Conservation (phyloP, 2,888 invertebrate species). For the Eristalinus aeneus region DNA sequence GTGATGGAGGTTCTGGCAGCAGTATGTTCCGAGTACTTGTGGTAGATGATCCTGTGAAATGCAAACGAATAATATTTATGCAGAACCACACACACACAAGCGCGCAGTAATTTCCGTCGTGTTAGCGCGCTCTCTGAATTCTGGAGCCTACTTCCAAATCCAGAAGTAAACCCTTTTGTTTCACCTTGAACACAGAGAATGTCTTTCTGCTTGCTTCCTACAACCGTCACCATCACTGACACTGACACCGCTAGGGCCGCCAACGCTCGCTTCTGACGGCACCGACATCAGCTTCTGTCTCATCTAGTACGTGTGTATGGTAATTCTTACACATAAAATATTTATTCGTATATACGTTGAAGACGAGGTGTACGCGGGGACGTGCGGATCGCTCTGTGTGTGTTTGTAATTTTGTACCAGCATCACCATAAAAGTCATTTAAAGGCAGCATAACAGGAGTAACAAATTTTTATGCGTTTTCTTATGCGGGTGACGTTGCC, state of each 20-base stretch:
- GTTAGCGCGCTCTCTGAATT: conserved; percentile 2
- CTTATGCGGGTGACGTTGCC: conserved; percentile 42
- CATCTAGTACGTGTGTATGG: conserved; percentile 56
- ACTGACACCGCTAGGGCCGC: neutral
- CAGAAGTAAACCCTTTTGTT: conserved; percentile 50
- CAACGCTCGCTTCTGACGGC: neutral
- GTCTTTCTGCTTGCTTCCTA: conserved; percentile 17
- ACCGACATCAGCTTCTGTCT: conserved; percentile 3
- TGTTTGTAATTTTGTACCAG: conserved; percentile 65
- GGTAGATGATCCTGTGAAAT: conserved; percentile 41
- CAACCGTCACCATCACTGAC: neutral
- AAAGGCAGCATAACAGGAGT: conserved; percentile 68
- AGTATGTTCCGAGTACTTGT: neutral
- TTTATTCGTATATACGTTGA: conserved; percentile 53
- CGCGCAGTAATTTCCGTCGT: neutral
- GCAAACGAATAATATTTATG: conserved; percentile 55
- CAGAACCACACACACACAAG: conserved; percentile 3
- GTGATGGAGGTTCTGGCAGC: no score
- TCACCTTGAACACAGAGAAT: conserved; percentile 55
- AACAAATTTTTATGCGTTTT: conserved; percentile 71
- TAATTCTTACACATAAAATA: conserved; percentile 67
- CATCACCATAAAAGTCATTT: conserved; percentile 71
- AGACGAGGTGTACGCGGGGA: neutral
- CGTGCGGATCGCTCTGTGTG: no score
- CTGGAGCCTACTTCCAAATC: conserved; percentile 54